Evolutionary conservation across 2,113 vertebrate genomes (phyloP).

Genomic region (Zingel zingel): DNA sequence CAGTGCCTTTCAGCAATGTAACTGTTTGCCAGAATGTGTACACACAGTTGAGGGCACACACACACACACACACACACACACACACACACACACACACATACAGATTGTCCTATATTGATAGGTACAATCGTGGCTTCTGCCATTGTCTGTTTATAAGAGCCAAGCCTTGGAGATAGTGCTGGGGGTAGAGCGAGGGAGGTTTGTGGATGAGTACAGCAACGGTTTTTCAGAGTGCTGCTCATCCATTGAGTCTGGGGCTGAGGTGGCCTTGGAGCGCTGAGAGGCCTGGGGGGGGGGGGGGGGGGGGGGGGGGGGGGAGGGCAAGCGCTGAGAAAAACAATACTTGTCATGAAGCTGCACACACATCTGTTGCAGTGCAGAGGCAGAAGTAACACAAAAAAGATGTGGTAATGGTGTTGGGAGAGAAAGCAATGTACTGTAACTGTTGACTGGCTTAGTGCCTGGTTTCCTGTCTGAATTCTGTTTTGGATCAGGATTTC

Average conservation of each 20-base stretch:
- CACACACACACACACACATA: neutral
- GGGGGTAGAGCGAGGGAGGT: slow-evolving; percentile 47
- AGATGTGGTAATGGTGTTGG: neutral
- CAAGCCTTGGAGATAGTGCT: slow-evolving; percentile 58
- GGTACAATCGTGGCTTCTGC: slow-evolving; percentile 28
- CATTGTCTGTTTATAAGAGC: slow-evolving; percentile 52
- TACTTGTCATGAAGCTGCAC: slow-evolving; percentile 61
- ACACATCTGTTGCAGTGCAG: slow-evolving; percentile 35
- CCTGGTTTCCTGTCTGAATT: neutral
- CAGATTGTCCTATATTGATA: slow-evolving; percentile 39
- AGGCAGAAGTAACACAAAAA: slow-evolving; percentile 23
- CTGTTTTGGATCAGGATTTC: neutral
- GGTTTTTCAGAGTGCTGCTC: slow-evolving; percentile 62
- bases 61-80: neutral
- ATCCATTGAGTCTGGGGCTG: slow-evolving; percentile 71
- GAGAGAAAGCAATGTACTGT: neutral
- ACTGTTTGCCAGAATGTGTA: slow-evolving; percentile 30
- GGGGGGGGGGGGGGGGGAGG: neutral
- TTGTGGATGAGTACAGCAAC: slow-evolving; percentile 53
- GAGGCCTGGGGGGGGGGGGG: slow-evolving; percentile 46
- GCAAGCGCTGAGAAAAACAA: slow-evolving; percentile 52
- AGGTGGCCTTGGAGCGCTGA: slow-evolving; percentile 72
- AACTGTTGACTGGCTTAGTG: neutral
- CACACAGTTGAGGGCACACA: slow-evolving; percentile 5
- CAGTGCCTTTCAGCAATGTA: slow-evolving; percentile 22